These are phyloP conservation scores for Phyllostomus hastatus DNA, from an alignment of 2,113 vertebrate genomes.

Conservation along the genomic window DNA sequence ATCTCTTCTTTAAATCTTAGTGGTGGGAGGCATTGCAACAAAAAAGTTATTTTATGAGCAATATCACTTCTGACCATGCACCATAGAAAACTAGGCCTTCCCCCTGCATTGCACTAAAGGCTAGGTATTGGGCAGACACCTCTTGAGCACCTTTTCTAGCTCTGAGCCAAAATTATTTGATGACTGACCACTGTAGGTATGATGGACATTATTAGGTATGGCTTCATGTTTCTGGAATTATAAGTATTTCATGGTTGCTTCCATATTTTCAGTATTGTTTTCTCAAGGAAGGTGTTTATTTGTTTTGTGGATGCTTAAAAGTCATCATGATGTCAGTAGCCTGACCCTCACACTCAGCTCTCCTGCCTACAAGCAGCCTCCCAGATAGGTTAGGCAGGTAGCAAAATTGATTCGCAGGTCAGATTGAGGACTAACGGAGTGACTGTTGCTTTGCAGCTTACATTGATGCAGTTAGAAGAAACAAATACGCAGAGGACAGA, in stretches of 20 bases:
- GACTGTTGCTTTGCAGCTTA: constrained; percentile 81
- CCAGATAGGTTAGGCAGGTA: not conserved
- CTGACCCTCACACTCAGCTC: not conserved
- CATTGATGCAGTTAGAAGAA: constrained; percentile 88
- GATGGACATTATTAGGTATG: not conserved
- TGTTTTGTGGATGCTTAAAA: constrained; percentile 27
- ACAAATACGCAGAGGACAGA: constrained; percentile 80
- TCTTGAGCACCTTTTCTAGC: not conserved
- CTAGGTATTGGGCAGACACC: not conserved
- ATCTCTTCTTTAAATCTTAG: constrained; percentile 37
- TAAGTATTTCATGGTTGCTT: not conserved
- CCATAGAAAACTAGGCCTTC: constrained; percentile 11
- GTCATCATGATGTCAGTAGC: not conserved
- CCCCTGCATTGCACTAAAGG: not conserved
- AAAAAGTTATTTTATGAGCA: constrained; percentile 10
- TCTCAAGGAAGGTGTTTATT: constrained; percentile 21
- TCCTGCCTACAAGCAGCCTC: not conserved
- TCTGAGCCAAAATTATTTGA: constrained; percentile 21
- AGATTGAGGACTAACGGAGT: not conserved
- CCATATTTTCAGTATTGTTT: constrained; percentile 19
- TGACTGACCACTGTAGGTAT: not conserved
- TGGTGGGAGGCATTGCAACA: not conserved
- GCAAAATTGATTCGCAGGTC: constrained; percentile 20
- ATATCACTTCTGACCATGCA: not conserved
- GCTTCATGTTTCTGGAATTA: constrained; percentile 30